These are phyloP conservation scores for Cyprinella venusta DNA, from an alignment of 2,797 vertebrate species.

Conservation along the genomic window DNA sequence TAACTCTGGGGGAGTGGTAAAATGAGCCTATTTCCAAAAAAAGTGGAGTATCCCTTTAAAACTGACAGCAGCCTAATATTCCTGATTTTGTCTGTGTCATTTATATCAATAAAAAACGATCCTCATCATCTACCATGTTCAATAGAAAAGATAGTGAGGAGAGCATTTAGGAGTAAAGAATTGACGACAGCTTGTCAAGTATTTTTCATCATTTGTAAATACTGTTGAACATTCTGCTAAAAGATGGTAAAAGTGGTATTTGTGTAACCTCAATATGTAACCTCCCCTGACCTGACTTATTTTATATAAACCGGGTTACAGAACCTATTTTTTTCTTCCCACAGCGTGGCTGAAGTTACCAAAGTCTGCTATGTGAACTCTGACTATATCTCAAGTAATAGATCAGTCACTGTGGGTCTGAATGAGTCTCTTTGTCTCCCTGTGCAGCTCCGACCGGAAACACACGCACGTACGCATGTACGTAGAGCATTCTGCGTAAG, in stretches of 20 bases:
- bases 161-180: too few species aligned
- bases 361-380: conserved; percentile 48
- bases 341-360: conserved; percentile 40
- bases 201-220: neutral
- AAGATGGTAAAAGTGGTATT: neutral
- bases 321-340: conserved; percentile 29
- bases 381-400: conserved; percentile 48
- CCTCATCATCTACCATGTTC: too few species aligned
- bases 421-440: conserved; percentile 55
- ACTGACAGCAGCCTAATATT: too few species aligned
- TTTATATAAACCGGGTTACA: conserved; percentile 51
- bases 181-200: neutral
- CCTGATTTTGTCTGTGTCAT: too few species aligned
- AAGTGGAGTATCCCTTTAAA: too few species aligned
- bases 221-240: neutral
- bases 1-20: too few species aligned
- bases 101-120: too few species aligned
- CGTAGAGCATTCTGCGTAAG: conserved; percentile 42
- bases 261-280: conserved; percentile 6
- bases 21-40: too few species aligned
- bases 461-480: conserved; percentile 31
- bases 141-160: too few species aligned
- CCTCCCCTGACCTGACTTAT: conserved; percentile 13
- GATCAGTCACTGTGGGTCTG: conserved; percentile 56
- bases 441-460: conserved; percentile 33